phyloP scores from a whole-genome alignment of 2,888 invertebrate species.

The Melanchra persicariae region DNA sequence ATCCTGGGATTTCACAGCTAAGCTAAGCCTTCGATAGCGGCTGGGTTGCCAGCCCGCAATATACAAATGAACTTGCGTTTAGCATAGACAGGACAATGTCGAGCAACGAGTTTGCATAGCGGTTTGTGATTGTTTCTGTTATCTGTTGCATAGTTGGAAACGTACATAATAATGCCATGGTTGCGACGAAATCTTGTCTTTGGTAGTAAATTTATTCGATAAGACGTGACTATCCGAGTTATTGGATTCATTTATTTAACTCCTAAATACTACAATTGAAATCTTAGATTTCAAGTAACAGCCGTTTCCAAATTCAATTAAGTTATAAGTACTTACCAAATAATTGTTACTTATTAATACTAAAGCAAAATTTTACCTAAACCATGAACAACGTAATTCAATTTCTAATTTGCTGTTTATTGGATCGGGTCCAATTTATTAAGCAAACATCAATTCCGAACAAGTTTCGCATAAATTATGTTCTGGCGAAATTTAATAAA shows the following conservation, averaged over 20 bases:
- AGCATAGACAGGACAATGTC: conserved; percentile 20
- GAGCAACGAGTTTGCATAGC: conserved; percentile 43
- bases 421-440: conserved; percentile 48
- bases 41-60: conserved; percentile 26
- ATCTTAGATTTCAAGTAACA: background rate
- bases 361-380: conserved; percentile 36
- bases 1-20: conserved; percentile 40
- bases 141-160: conserved; percentile 3
- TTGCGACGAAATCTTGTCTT: background rate
- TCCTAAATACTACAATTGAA: background rate
- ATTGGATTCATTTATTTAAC: no score
- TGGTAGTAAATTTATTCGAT: background rate
- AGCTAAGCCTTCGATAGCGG: conserved; percentile 5
- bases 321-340: no score
- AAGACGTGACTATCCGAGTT: no score
- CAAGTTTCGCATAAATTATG: conserved; percentile 57
- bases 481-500: conserved; percentile 49
- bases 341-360: conserved; percentile 13
- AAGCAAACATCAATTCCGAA: conserved; percentile 48
- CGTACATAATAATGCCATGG: background rate
- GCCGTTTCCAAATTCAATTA: background rate
- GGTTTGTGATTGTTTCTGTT: conserved; percentile 17
- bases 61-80: conserved; percentile 44
- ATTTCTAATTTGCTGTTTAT: conserved; percentile 52
- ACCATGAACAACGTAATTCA: conserved; percentile 34